phyloP scores from a whole-genome alignment of 2,113 vertebrate species.

The Clarias macrocephalus region DNA sequence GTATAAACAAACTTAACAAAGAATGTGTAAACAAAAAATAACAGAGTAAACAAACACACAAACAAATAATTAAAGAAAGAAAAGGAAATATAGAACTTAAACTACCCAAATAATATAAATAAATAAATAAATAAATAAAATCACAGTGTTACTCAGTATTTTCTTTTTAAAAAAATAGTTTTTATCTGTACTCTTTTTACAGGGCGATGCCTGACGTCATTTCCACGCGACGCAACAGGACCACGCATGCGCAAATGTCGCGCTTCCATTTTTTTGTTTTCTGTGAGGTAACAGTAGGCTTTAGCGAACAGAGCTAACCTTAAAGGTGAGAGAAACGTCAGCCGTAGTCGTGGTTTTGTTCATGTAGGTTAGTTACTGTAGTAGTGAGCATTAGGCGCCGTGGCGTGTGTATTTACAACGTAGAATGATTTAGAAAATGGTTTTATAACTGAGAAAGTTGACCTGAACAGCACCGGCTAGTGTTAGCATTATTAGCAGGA shows the following conservation, averaged over 20 bases:
- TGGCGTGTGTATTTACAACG: neutral
- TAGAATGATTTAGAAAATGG: neutral
- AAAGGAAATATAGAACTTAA: too few species aligned
- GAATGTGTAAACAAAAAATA: too few species aligned
- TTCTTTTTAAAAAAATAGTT: too few species aligned
- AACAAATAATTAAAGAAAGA: too few species aligned
- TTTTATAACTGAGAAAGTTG: neutral
- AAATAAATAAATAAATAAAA: too few species aligned
- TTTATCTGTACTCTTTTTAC: too few species aligned
- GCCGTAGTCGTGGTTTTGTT: neutral
- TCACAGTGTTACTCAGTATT: too few species aligned
- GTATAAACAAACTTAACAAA: too few species aligned
- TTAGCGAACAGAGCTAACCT: neutral
- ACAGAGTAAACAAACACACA: too few species aligned
- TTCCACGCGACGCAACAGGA: neutral
- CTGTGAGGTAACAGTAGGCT: neutral
- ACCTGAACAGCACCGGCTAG: neutral
- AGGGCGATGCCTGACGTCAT: neutral
- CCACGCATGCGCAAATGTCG: slow-evolving; percentile 1
- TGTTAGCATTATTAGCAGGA: slow-evolving; percentile 13
- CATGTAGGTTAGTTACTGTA: neutral
- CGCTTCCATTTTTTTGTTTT: neutral
- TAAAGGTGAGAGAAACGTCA: neutral
- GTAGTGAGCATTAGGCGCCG: neutral
- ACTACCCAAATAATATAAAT: too few species aligned